Conservation (phyloP, 1,140 invertebrate genomes). For the Nasonia longicornis region DNA sequence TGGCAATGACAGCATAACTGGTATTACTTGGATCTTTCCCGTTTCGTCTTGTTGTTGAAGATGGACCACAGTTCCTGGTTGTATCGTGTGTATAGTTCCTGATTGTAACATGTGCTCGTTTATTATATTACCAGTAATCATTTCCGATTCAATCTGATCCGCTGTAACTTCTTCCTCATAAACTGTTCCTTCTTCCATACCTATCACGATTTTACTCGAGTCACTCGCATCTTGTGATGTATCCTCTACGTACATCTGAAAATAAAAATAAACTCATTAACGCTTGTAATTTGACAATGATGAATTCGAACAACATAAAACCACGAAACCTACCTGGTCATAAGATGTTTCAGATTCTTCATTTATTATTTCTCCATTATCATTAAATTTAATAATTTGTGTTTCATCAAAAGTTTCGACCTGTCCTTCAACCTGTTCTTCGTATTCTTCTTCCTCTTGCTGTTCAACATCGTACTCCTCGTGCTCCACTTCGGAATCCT, state of each 20-base stretch:
- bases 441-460: constrained; percentile 47
- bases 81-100: constrained; percentile 48
- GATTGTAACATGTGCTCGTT: constrained; percentile 60
- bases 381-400: constrained; percentile 24
- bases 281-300: not conserved
- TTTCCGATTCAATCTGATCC: constrained; percentile 61
- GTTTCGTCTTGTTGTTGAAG: constrained; percentile 61
- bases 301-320: not conserved
- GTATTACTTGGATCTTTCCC: constrained; percentile 66
- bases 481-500: constrained; percentile 47
- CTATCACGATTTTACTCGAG: constrained; percentile 62
- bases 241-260: constrained; percentile 54
- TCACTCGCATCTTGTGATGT: constrained; percentile 43
- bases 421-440: constrained; percentile 44
- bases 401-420: constrained; percentile 23
- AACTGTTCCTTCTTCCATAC: constrained; percentile 59
- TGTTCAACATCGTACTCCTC: constrained; percentile 46
- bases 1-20: constrained; percentile 64
- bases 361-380: constrained; percentile 22
- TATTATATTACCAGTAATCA: constrained; percentile 62
- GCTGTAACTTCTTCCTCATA: constrained; percentile 67
- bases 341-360: constrained; percentile 19
- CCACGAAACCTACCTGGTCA: constrained; percentile 21
- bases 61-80: constrained; percentile 61
- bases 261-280: constrained; percentile 12